Conservation (phyloP, 1,140 invertebrate genomes). For the Eufriesea mexicana region DNA sequence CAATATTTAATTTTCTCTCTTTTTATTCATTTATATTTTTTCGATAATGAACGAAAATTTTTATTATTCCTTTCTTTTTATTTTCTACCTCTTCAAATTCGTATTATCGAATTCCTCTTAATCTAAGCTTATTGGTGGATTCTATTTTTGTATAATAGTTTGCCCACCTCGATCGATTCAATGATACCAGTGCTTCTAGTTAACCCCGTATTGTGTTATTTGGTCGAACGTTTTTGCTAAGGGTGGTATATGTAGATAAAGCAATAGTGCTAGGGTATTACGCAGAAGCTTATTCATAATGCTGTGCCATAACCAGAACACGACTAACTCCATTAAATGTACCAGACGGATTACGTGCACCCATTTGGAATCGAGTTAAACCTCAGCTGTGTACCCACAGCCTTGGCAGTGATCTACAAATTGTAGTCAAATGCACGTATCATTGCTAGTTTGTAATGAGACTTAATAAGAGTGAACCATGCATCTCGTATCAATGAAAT, state of each 20-base stretch:
- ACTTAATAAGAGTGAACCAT: slow-evolving; percentile 40
- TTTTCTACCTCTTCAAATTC: no score
- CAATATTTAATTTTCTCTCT: no score
- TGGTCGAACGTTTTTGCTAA: no score
- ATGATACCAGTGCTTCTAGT: no score
- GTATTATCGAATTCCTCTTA: no score
- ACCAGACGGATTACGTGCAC: slow-evolving; percentile 53
- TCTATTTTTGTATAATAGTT: no score
- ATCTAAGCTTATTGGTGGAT: no score
- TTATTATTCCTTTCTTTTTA: no score
- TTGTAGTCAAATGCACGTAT: slow-evolving; percentile 40
- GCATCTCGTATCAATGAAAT: not conserved
- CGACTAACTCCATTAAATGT: slow-evolving; percentile 54
- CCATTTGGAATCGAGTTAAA: slow-evolving; percentile 57
- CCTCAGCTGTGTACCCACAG: slow-evolving; percentile 11
- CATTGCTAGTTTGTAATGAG: slow-evolving; percentile 15
- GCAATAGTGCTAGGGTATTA: not conserved
- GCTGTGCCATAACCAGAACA: slow-evolving; percentile 35
- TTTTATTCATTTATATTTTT: no score
- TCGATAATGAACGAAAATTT: no score
- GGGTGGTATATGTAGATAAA: slow-evolving; percentile 2
- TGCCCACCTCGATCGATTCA: no score
- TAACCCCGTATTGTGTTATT: no score
- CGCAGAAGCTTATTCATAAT: slow-evolving; percentile 63
- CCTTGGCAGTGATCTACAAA: slow-evolving; percentile 46